Conservation (phyloP, 2,888 invertebrate genomes). For the Pandemis cinnamomeana region DNA sequence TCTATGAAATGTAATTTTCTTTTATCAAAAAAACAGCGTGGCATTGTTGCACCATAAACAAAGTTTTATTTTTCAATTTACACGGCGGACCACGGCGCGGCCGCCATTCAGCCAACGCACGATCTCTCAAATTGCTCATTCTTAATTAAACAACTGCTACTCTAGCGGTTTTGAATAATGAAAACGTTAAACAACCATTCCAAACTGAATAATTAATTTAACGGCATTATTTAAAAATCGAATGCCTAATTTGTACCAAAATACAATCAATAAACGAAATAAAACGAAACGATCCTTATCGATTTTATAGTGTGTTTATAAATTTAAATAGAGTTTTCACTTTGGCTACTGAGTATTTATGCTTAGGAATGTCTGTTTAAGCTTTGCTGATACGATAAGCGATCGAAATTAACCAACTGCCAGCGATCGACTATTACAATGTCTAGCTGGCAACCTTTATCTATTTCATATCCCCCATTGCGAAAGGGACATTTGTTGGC, state of each 20-base stretch:
- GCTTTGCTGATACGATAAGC: slow-evolving; percentile 34
- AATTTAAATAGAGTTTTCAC: slow-evolving; percentile 36
- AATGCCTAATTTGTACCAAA: slow-evolving; percentile 36
- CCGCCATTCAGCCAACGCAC: slow-evolving; percentile 57
- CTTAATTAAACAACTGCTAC: slow-evolving; percentile 60
- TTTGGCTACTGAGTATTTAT: slow-evolving; percentile 31
- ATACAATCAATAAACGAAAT: slow-evolving; percentile 29
- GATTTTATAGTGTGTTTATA: slow-evolving; percentile 36
- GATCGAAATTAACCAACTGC: slow-evolving; percentile 31
- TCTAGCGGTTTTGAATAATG: slow-evolving; percentile 49
- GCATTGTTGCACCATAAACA: slow-evolving; percentile 27
- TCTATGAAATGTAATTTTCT: not conserved
- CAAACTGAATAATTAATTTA: slow-evolving; percentile 50
- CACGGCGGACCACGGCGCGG: slow-evolving; percentile 48
- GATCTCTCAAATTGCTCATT: slow-evolving; percentile 53
- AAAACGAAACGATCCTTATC: slow-evolving; percentile 37
- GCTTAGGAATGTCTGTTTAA: slow-evolving; percentile 30
- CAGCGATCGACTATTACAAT: slow-evolving; percentile 17
- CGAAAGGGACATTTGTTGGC: not conserved
- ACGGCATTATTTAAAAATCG: slow-evolving; percentile 44
- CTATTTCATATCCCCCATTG: slow-evolving; percentile 5
- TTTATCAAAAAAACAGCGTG: slow-evolving; percentile 16
- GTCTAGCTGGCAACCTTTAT: not conserved
- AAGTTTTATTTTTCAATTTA: slow-evolving; percentile 35
- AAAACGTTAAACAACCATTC: slow-evolving; percentile 44